phyloP scores from a whole-genome alignment of 2,797 vertebrate species.

The Paguma larvata region DNA sequence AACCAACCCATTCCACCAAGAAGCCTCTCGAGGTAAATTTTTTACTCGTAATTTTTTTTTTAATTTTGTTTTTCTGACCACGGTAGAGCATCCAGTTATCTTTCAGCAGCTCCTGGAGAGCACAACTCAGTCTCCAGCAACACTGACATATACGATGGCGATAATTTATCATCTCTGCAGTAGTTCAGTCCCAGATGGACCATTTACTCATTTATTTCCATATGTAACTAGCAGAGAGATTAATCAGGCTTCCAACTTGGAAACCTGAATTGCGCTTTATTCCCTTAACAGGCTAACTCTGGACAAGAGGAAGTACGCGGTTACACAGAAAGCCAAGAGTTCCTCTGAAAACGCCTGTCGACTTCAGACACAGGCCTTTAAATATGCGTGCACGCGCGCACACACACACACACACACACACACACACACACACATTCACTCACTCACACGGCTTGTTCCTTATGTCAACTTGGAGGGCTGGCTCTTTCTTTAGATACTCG shows the following conservation, averaged over 20 bases:
- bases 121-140: constrained; percentile 84
- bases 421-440: background rate
- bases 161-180: constrained; percentile 90
- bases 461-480: background rate
- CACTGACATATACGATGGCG: constrained; percentile 81
- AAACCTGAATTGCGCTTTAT: constrained; percentile 86
- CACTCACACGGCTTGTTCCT: background rate
- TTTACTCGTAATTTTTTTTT: constrained; percentile 67
- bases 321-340: constrained; percentile 83
- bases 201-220: constrained; percentile 92
- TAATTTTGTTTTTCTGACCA: constrained; percentile 77
- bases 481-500: background rate
- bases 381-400: too few species aligned
- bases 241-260: constrained; percentile 89
- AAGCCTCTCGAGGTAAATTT: constrained; percentile 75
- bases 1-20: constrained; percentile 55
- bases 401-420: background rate
- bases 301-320: constrained; percentile 79
- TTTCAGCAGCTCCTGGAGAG: constrained; percentile 76
- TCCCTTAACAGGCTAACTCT: constrained; percentile 82
- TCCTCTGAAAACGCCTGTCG: constrained; percentile 72
- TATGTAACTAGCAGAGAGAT: constrained; percentile 91
- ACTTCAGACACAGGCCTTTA: background rate
- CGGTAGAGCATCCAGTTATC: constrained; percentile 74
- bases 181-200: constrained; percentile 88